A percentile compares a stretch with the other conserved stretches of the same genome.
Evolutionary conservation across 2,797 vertebrate genomes (phyloP).

Genomic region (Pseudomugil gertrudae): DNA sequence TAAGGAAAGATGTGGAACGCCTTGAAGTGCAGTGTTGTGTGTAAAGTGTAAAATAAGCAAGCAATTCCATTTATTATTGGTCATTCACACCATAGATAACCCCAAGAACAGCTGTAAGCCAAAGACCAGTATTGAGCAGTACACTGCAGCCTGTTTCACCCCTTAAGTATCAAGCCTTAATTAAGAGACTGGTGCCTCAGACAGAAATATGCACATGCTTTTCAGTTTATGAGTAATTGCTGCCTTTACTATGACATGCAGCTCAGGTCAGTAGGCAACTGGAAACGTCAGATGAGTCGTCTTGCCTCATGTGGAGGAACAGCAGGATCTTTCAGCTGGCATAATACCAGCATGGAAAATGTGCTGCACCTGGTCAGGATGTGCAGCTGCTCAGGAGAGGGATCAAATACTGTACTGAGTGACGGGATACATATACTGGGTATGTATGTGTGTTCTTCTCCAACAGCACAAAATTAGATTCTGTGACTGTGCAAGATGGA

Average conservation of each 20-base stretch:
- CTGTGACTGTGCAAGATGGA: slow-evolving; percentile 28
- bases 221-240: not conserved
- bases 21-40: slow-evolving; percentile 23
- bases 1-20: slow-evolving; percentile 10
- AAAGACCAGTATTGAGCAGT: slow-evolving; percentile 19
- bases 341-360: slow-evolving; percentile 52
- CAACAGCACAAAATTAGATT: slow-evolving; percentile 47
- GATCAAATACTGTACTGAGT: slow-evolving; percentile 42
- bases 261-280: slow-evolving; percentile 16
- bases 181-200: slow-evolving; percentile 30
- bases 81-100: slow-evolving; percentile 21
- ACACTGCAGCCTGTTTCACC: slow-evolving; percentile 20
- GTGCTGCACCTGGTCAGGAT: slow-evolving; percentile 65
- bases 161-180: slow-evolving; percentile 38
- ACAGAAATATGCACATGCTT: slow-evolving; percentile 9
- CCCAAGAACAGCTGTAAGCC: slow-evolving; percentile 37
- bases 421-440: slow-evolving; percentile 32
- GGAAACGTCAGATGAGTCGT: slow-evolving; percentile 35
- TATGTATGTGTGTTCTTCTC: slow-evolving; percentile 23
- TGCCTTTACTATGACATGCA: slow-evolving; percentile 4
- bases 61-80: slow-evolving; percentile 44
- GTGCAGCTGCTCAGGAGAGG: slow-evolving; percentile 61
- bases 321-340: slow-evolving; percentile 48
- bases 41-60: slow-evolving; percentile 35
- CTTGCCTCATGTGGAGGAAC: slow-evolving; percentile 37